Evolutionary conservation across 1,140 invertebrate species (phyloP).

Genomic region (Heliconius eleuchia): DNA sequence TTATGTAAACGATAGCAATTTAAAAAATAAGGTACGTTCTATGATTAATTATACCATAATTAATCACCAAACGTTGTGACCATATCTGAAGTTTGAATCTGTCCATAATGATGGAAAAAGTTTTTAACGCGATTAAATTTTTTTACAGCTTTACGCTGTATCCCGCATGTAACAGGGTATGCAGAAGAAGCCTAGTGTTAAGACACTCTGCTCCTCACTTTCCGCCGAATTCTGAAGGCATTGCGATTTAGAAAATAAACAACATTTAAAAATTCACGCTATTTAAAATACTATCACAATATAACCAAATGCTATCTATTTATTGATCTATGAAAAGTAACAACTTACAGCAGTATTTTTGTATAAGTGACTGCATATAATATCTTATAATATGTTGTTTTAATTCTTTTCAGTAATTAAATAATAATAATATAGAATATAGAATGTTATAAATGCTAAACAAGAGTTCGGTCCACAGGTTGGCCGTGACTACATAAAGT

Average conservation of each 20-base stretch:
- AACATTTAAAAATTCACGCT: background rate
- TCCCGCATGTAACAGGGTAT: no score
- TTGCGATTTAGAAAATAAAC: background rate
- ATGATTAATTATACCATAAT: background rate
- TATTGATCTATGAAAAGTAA: background rate
- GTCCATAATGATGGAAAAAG: background rate
- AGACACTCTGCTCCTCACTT: no score
- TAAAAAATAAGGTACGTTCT: background rate
- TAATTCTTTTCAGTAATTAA: background rate
- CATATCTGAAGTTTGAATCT: background rate
- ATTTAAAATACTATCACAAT: background rate
- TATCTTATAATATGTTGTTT: no score
- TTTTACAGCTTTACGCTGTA: no score
- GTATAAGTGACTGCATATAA: no score
- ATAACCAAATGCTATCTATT: background rate
- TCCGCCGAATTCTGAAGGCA: background rate
- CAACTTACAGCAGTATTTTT: background rate
- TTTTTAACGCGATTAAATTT: background rate
- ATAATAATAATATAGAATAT: background rate
- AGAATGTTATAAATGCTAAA: background rate
- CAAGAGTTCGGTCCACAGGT: background rate
- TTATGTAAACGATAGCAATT: no score
- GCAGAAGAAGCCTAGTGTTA: no score
- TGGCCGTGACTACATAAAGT: slow-evolving; percentile 1
- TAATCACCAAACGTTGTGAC: background rate